Evolutionary conservation across 2,797 vertebrate species (phyloP), one percentile per base, ranked within the genome.

Genomic region (Ptychadena robeensis): DNA sequence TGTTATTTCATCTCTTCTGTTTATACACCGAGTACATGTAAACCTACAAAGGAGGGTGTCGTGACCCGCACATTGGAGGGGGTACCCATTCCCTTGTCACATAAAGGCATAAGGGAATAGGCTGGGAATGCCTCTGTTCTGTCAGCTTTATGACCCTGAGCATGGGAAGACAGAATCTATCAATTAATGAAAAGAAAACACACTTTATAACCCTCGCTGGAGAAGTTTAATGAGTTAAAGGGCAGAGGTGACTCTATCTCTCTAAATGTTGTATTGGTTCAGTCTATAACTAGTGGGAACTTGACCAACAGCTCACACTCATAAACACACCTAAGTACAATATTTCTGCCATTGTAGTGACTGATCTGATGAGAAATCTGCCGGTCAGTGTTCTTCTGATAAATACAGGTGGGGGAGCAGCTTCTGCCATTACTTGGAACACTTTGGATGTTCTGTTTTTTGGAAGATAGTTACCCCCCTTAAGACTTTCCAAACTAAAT

Each of bases 161-260:
- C 57, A 59, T 64, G 48, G 28, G 73, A 82, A 69, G 73, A 75
- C 65, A 44, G 57, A 84, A 73, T 44, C 78, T 80, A 80, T 85
- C 72, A 85, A 79, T 71, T 85, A 85, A 85, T 85, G 82, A 80
- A 85, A 85, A 85, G 82, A 85, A 85, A 85, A 85, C 82, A 61
- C 37, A 48, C 70, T 80, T 80, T 85, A 85, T 85, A 85, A 70
- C 71, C 72, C 72, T 61, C 22, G 37, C 37, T 34, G 7, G 72
- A 63, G 34, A 80, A 68, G 78, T 85, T 75, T 70, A 80, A 85
- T 85, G 82, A 85, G 57, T 53, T 27, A 28, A 38, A 27, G 82
- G 82, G 65, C 82, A 85, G 78, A 85, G 82, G 82, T 85, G 71
- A 85, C 72, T 44, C 48, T 9, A 37, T 64, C 53, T 67, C 38